Evolutionary conservation across 2,797 vertebrate species (phyloP), one percentile per base, ranked within the genome.

Genomic region (Pangasius krempfi): DNA sequence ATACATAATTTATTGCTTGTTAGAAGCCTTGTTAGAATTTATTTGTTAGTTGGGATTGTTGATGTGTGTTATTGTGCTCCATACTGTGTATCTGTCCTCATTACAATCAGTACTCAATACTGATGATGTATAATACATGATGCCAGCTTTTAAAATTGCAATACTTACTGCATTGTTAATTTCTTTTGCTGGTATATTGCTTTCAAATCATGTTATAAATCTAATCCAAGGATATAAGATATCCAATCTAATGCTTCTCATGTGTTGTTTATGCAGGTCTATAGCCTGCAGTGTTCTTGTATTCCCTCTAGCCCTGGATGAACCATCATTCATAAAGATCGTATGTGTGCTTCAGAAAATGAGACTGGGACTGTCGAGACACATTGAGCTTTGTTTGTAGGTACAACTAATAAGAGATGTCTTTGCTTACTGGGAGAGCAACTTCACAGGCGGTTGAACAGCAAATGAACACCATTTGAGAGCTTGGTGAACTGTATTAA

Each of bases 271-370:
- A 50, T 60, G 33, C 37, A 62, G 10, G 54, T 33, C 5, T 73
- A 47, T 4, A 33, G 52, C 27, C 66, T 30, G 66, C 37, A 73
- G 25, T 84, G 64, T 47, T 58, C 8, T 37, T 37, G 16, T 30
- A 33, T 73, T 75, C 68, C 52, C 56, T 50, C 18, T 62, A 52
- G 54, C 27, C 27, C n/a, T 18, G 30, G 33, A 54, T 20, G 52
- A 37, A 66, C 16, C 81, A 84, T 78, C 27, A 84, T 14, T 88
- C 47, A 84, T 64, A 88, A 78, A 56, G 44, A 76, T 66, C 14
- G 60, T 37, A 52, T 37, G 62, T 68, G 47, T 56, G 60, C 25
- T 47, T 56, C 72, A 68, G 58, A 58, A 84, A 84, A 88, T 37
- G 64, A 75, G 58, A 66, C 64, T 78, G n/a, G 22, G 72, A 78